Evolutionary conservation across 2,888 invertebrate genomes (phyloP).

Genomic region (Sarcophaga carnaria): DNA sequence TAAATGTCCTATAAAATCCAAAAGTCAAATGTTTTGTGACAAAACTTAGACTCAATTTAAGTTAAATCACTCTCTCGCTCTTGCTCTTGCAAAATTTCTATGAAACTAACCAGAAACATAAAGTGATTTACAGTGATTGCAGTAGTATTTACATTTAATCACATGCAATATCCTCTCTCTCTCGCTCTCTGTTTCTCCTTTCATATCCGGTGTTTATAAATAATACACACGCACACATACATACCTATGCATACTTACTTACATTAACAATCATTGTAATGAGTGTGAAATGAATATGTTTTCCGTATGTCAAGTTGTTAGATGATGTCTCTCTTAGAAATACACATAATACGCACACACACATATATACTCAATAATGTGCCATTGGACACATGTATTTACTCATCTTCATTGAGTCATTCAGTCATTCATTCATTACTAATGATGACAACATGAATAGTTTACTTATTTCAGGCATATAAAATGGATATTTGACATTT

Average conservation of each 20-base stretch:
- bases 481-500: background rate
- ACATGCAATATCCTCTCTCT: background rate
- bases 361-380: too few species aligned
- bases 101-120: constrained; percentile 17
- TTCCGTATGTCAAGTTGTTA: too few species aligned
- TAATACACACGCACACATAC: too few species aligned
- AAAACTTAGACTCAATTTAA: background rate
- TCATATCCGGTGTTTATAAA: too few species aligned
- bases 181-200: background rate
- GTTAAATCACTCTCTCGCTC: background rate
- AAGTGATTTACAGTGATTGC: constrained; percentile 32
- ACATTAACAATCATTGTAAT: background rate
- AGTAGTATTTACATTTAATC: constrained; percentile 27
- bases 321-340: background rate
- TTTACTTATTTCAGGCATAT: background rate
- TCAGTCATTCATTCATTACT: constrained; percentile 29
- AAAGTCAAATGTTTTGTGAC: background rate
- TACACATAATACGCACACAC: background rate
- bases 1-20: too few species aligned
- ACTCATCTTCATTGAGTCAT: background rate
- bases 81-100: background rate
- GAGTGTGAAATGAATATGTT: background rate
- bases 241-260: background rate
- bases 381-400: background rate
- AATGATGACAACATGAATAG: constrained; percentile 65